Base-by-base conservation (phyloP, 2,113 vertebrate species). In the Tenrec ecaudatus region DNA sequence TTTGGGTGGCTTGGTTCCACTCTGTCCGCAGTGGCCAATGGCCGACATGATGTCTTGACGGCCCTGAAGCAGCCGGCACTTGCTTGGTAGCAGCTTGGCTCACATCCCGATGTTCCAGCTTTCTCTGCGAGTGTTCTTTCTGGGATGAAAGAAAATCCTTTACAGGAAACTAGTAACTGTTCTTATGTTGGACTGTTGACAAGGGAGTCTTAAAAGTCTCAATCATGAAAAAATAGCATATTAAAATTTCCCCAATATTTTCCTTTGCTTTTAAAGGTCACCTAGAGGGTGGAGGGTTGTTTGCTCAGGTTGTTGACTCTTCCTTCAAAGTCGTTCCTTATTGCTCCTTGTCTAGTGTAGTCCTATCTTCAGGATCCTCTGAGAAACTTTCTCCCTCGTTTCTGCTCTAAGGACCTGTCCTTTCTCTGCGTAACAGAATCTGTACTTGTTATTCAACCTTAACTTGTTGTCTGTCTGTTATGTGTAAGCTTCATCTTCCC, bases 131-230 rank as follows among this genome's bases (percentile, higher is more conserved):
- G 38, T 38, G 62, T 33, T 33, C 88, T 53, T 2, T 36, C 91
- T 88, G 58, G 20, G 78, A 38, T 62, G 27, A 82, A 90, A 75
- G 83, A 73, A 89, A 64, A 7, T 38, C 6, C 58, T 89, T 92
- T 82, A 47, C 60, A 78, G 77, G 57, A 90, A 95, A 79, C 29
- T 64, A 66, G 19, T 17, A 62, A 73, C 29, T 82, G 10, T 75
- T 75, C 38, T 86, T 90, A 71, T 89, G 84, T 94, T 76, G 73
- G 73, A 43, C 23, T 80, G 69, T 81, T 82, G 22, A n/a, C 60
- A 80, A 94, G 36, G 79, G 68, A 89, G 36, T 89, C 57, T 69
- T 90, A 75, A 91, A 84, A 79, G 29, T 53, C 19, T 68, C 36
- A 4, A 25, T 60, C 23, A 38, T 82, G 40, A 89, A 60, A 90